These are phyloP conservation scores for Equus przewalskii DNA, from an alignment of 2,113 vertebrate species.

Conservation along the genomic window DNA sequence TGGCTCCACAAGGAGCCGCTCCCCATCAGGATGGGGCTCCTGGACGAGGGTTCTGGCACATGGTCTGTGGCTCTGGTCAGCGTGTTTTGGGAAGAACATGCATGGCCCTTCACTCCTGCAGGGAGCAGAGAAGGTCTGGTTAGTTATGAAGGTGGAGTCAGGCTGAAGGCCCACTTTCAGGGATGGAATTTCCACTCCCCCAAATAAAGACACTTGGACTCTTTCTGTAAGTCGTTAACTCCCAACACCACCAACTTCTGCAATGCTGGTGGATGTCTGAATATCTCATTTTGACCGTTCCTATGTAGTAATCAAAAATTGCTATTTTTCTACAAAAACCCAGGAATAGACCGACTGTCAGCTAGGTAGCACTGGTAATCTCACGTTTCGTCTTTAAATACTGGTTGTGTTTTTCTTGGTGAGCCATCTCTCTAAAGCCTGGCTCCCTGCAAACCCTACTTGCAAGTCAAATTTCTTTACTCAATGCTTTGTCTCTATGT, in stretches of 20 bases:
- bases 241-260: neutral
- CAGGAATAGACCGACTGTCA: fast-evolving
- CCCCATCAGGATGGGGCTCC: neutral
- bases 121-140: neutral
- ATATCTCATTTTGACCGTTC: neutral
- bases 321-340: neutral
- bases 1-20: fast-evolving
- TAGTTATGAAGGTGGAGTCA: neutral
- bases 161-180: neutral
- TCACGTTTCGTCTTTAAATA: fast-evolving
- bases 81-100: fast-evolving
- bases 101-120: too few species aligned
- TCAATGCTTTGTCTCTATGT: neutral
- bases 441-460: neutral
- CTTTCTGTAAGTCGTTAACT: fast-evolving
- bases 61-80: neutral
- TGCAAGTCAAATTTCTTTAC: neutral
- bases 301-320: too few species aligned
- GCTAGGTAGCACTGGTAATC: fast-evolving
- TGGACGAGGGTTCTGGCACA: neutral
- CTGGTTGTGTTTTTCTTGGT: fast-evolving
- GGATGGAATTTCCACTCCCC: too few species aligned
- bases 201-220: neutral
- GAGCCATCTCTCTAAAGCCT: neutral
- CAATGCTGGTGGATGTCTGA: fast-evolving